These are phyloP conservation scores for Epizoanthus fatuus DNA, from an alignment of 92 coral and sea anemone species.

Conservation along the genomic window DNA sequence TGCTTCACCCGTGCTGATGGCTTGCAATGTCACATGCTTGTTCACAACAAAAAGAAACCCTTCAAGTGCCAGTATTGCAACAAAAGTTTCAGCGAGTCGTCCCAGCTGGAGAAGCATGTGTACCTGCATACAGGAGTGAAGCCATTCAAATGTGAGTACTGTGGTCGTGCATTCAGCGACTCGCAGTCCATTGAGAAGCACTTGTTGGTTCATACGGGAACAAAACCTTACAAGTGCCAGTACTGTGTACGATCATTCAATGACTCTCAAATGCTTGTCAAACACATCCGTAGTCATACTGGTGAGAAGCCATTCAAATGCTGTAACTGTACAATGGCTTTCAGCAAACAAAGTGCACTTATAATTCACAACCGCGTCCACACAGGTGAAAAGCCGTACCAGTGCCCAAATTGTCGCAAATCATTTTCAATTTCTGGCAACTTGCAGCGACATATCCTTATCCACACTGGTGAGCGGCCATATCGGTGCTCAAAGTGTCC, in stretches of 20 bases:
- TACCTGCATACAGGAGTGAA: conserved; percentile 92
- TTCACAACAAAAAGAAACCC: conserved; percentile 88
- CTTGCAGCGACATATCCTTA: conserved; percentile 91
- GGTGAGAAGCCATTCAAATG: conserved; percentile 99
- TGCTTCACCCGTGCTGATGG: conserved; percentile 98
- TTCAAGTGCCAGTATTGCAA: conserved; percentile 86
- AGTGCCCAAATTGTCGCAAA: conserved; percentile 90
- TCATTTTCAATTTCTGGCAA: conserved; percentile 96
- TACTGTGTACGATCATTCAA: conserved; percentile 91
- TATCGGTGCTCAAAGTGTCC: conserved; percentile 94
- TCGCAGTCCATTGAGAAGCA: conserved; percentile 94
- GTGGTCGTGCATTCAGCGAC: conserved; percentile 92
- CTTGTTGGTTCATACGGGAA: conserved; percentile 83
- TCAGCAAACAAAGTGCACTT: conserved; percentile 96
- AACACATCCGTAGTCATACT: conserved; percentile 96
- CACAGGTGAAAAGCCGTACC: conserved; percentile 95
- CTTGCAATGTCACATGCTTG: conserved; percentile 93
- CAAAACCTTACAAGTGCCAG: conserved; percentile 92
- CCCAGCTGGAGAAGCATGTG: conserved; percentile 88
- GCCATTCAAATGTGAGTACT: conserved; percentile 96
- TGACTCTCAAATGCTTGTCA: conserved; percentile 91
- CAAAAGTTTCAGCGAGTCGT: conserved; percentile 87
- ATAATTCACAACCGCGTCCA: conserved; percentile 96
- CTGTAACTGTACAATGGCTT: conserved; percentile 93
- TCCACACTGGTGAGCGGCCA: conserved; percentile 97